Conservation (phyloP, 2,888 invertebrate species). For the Macrostomum cliftonense region DNA sequence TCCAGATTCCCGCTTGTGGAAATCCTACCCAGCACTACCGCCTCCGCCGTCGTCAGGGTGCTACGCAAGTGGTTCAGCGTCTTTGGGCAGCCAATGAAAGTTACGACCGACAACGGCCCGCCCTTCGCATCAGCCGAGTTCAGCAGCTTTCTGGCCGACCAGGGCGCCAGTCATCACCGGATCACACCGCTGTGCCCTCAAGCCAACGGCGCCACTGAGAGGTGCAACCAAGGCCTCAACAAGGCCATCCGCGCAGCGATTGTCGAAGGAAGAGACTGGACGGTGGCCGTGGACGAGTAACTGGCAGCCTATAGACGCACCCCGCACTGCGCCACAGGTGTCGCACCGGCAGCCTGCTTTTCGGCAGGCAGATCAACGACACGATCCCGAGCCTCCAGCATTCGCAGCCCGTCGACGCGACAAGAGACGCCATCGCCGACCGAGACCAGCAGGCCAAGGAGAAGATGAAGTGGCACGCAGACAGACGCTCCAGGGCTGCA, state of each 20-base stretch:
- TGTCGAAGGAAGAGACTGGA: not conserved
- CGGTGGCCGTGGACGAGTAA: slow-evolving; percentile 10
- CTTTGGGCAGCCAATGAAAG: slow-evolving; percentile 8
- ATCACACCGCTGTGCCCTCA: slow-evolving; percentile 11
- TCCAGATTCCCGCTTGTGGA: too few relatives aligned
- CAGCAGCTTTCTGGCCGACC: slow-evolving; percentile 8
- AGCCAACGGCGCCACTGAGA: slow-evolving; percentile 10
- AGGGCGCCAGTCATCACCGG: slow-evolving; percentile 11
- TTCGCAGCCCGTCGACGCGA: too few relatives aligned
- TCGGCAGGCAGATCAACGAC: too few relatives aligned
- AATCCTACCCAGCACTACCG: too few relatives aligned
- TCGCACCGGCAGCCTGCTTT: slow-evolving; percentile 7
- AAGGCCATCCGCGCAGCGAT: too few relatives aligned
- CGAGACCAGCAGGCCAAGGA: too few relatives aligned
- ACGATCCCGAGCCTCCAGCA: too few relatives aligned
- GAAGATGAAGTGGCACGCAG: too few relatives aligned
- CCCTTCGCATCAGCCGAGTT: slow-evolving; percentile 12
- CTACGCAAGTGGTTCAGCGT: slow-evolving; percentile 6
- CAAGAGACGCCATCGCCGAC: too few relatives aligned
- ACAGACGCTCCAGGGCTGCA: too few relatives aligned
- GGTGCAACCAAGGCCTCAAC: too few relatives aligned
- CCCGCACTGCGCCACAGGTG: slow-evolving; percentile 12
- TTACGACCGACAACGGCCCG: slow-evolving; percentile 12
- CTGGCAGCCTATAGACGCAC: slow-evolving; percentile 12
- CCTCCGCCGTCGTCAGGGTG: too few relatives aligned